Evolutionary conservation across 2,888 invertebrate genomes (phyloP), one percentile per base, ranked within the genome.

Genomic region (Mythimna impura): DNA sequence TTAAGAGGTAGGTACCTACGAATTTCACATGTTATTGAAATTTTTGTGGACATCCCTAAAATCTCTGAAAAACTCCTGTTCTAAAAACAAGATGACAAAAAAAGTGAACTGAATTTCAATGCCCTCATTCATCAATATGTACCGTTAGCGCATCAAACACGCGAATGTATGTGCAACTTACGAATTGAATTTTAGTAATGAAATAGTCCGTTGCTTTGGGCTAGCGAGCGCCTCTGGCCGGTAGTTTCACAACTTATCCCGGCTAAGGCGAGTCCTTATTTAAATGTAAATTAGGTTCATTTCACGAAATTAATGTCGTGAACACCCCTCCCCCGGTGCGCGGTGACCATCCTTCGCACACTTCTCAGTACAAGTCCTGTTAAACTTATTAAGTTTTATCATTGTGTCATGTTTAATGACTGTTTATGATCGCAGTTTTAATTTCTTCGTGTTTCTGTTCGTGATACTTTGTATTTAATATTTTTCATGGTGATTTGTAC

Each of bases 281-380:
- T 98, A 98, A 98, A 98, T 98, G 98, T 97, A 98, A 98, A 98
- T 98, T 98, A 98, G 98, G 97, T 98, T 98, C 98, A 98, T 98
- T 98, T 97, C 97, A 97, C 97, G 97, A 98, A 98, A 98, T 98
- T 98, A 98, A 98, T 98, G 98, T 97, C 97, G 96, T 95, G 92
- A 94, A 95, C 95, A 91, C 93, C 95, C 97, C 96, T 96, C 97
- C 97, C 96, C 93, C 86, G 78, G 88, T 83, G 90, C 91, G 89
- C 81, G 80, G 93, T 92, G 91, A 86, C 96, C 94, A 94, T 87
- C 74, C 72, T 73, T 66, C 76, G 67, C 72, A 68, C 82, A 82
- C 65, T 87, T 85, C 84, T 78, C 72, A 86, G 89, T 78, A 91
- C 86, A 83, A 79, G 83, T 88, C 86, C 83, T 76, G 82, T 84